These are phyloP conservation scores for Petroica traversi DNA, from an alignment of 2,113 vertebrate species.

Conservation along the genomic window DNA sequence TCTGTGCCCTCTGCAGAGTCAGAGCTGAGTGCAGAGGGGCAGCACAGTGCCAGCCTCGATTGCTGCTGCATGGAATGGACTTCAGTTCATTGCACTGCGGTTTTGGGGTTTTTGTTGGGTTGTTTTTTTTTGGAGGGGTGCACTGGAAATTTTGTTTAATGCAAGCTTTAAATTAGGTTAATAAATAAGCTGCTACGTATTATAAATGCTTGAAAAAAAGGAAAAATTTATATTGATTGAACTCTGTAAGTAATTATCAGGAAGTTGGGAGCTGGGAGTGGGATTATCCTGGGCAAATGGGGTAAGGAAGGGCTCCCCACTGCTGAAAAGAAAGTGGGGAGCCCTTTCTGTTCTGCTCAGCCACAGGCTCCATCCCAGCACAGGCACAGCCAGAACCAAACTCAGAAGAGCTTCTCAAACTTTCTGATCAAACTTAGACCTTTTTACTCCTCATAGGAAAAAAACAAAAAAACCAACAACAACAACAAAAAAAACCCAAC, in stretches of 20 bases:
- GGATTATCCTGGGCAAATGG: background rate
- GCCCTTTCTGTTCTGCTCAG: background rate
- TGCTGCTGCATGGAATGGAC: background rate
- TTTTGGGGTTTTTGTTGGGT: background rate
- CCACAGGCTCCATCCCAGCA: rapidly evolving
- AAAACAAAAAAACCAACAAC: background rate
- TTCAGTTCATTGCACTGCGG: no score
- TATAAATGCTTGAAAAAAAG: background rate
- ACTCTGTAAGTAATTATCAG: rapidly evolving
- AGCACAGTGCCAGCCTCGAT: background rate
- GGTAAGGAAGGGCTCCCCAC: background rate
- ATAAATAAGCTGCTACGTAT: background rate
- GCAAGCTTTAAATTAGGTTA: background rate
- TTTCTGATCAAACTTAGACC: background rate
- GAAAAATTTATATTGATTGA: no score
- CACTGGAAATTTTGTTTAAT: background rate
- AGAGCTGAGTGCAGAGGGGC: background rate
- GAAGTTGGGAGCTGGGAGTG: background rate
- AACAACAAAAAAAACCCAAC: background rate
- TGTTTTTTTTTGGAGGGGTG: background rate
- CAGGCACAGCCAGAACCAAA: background rate
- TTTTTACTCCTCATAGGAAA: background rate
- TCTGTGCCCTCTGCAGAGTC: background rate
- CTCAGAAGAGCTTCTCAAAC: background rate
- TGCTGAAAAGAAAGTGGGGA: background rate